Percentiles rank a stretch among this genome's conserved stretches.
These are phyloP conservation scores for Chymomyza procnemis DNA, from an alignment of 2,888 invertebrate genomes.

Conservation along the genomic window DNA sequence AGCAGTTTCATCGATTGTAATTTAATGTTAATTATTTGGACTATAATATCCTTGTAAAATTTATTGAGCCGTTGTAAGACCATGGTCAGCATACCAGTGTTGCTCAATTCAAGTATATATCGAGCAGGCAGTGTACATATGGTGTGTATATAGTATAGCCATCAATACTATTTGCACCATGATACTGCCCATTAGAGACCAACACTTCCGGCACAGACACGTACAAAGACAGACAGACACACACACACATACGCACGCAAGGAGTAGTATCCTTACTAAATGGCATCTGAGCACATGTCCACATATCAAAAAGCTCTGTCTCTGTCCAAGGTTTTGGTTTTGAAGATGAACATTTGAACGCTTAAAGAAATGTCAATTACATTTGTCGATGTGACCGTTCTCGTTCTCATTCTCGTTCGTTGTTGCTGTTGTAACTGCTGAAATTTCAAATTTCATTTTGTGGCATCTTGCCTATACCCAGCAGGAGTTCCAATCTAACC, in stretches of 20 bases:
- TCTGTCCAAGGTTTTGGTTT: constrained; percentile 40
- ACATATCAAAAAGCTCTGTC: constrained; percentile 34
- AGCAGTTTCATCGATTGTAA: no score
- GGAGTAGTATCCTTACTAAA: constrained; percentile 41
- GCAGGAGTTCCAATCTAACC: neutral
- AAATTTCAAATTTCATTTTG: constrained; percentile 57
- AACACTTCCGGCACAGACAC: constrained; percentile 27
- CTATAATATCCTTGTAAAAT: no score
- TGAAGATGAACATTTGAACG: constrained; percentile 26
- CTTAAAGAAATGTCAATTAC: constrained; percentile 70
- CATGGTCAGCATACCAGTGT: no score
- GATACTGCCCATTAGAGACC: constrained; percentile 19
- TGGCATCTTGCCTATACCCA: constrained; percentile 8
- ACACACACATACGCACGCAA: constrained; percentile 22
- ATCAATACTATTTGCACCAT: constrained; percentile 42
- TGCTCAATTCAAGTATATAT: no score
- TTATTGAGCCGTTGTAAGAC: no score
- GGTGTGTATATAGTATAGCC: constrained; percentile 19
- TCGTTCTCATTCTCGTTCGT: constrained; percentile 32
- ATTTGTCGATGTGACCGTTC: constrained; percentile 60
- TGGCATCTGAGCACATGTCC: constrained; percentile 25
- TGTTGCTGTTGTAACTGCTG: constrained; percentile 29
- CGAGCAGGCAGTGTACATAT: neutral
- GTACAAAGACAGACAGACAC: constrained; percentile 22
- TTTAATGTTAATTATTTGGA: no score